phyloP scores from a whole-genome alignment of 2,797 vertebrate species.

The Craterocephalus amniculus region DNA sequence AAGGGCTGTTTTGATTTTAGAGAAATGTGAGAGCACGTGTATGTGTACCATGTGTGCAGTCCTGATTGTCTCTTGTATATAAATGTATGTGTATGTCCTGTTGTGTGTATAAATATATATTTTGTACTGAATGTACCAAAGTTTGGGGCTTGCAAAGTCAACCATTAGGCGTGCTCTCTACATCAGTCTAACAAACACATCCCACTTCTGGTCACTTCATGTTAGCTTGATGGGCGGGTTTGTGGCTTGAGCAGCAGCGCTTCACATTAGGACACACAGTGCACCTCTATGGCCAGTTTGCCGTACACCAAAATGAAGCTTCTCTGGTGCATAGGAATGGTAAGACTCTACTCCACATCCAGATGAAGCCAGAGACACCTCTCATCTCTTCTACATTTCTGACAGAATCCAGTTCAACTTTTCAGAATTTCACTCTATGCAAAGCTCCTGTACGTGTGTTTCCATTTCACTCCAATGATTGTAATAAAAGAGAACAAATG shows the following conservation, averaged over 20 bases:
- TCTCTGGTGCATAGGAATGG: slow-evolving; percentile 50
- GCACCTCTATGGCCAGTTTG: slow-evolving; percentile 33
- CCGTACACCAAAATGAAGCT: slow-evolving; percentile 52
- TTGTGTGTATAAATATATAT: slow-evolving; percentile 85
- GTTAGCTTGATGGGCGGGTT: slow-evolving; percentile 49
- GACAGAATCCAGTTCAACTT: slow-evolving; percentile 67
- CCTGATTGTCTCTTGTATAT: slow-evolving; percentile 82
- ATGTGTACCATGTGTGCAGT: slow-evolving; percentile 72
- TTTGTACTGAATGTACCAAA: slow-evolving; percentile 99
- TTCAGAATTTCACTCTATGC: slow-evolving; percentile 83
- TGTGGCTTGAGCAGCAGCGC: slow-evolving; percentile 51
- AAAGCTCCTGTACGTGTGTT: slow-evolving; percentile 80
- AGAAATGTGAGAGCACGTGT: slow-evolving; percentile 75
- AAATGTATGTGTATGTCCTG: slow-evolving; percentile 83
- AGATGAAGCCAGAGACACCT: slow-evolving; percentile 45
- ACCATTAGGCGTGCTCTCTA: slow-evolving; percentile 71
- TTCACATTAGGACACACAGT: slow-evolving; percentile 34
- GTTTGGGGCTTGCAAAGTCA: slow-evolving; percentile 76
- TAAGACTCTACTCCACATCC: slow-evolving; percentile 42
- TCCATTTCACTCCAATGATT: slow-evolving; percentile 82
- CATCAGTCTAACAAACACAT: slow-evolving; percentile 61
- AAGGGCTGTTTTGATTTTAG: slow-evolving; percentile 72
- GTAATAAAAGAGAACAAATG: slow-evolving; percentile 82
- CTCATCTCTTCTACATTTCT: slow-evolving; percentile 58
- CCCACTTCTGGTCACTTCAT: slow-evolving; percentile 43